phyloP scores from a whole-genome alignment of 2,888 invertebrate genomes.

The Leucophenga montana region DNA sequence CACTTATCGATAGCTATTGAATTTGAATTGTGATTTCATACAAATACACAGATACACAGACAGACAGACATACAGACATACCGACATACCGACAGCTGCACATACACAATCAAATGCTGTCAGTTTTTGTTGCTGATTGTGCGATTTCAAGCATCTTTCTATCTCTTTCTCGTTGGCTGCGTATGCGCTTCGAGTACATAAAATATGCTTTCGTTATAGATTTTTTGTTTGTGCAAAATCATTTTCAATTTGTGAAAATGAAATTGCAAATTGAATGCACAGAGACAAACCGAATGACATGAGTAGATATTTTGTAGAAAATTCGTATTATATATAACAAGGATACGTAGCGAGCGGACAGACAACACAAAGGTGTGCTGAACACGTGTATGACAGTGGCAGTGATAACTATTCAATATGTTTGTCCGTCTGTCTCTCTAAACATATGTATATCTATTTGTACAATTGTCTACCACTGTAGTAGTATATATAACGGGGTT shows the following conservation, averaged over 20 bases:
- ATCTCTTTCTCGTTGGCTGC: no score
- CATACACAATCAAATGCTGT: neutral
- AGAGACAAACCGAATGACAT: neutral
- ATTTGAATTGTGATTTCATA: slow-evolving; percentile 10
- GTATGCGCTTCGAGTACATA: neutral
- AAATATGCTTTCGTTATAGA: neutral
- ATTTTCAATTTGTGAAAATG: slow-evolving; percentile 30
- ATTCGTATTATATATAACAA: neutral
- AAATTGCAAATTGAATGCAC: slow-evolving; percentile 30
- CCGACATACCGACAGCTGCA: neutral
- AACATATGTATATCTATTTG: no score
- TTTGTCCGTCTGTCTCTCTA: no score
- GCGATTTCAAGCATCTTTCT: no score
- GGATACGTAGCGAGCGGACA: neutral
- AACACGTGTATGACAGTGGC: neutral
- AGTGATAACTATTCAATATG: neutral
- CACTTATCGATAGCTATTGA: slow-evolving; percentile 7
- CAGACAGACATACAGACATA: neutral
- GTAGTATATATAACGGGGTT: no score
- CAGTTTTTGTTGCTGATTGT: neutral
- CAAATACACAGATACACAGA: neutral
- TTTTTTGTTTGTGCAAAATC: slow-evolving; percentile 23
- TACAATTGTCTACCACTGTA: no score
- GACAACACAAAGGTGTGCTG: no score
- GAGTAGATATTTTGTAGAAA: no score